Base-by-base conservation (phyloP, 1,140 invertebrate genomes). In the Archivesica marissinica region DNA sequence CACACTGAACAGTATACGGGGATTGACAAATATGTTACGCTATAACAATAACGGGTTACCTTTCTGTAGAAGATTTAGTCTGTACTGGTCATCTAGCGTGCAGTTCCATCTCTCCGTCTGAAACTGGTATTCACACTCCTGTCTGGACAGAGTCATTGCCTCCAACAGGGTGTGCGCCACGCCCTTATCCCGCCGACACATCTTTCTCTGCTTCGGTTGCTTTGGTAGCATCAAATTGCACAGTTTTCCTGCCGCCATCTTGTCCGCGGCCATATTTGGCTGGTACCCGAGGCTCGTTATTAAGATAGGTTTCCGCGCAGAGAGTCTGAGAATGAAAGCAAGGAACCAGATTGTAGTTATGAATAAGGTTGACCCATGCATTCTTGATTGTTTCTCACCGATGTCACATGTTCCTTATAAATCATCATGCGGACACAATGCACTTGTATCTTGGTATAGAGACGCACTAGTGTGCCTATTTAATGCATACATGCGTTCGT, bases 61-160 rank as follows among this genome's bases (percentile, higher is more conserved):
- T 90, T 87, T 89, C 50, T 87, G 77, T 15, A 91, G 84, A 28
- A 91, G 89, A 54, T 90, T 88, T 50, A 86, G 70, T 72, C 90
- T 85, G 70, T 90, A 90, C 30, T 88, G 86, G n/a, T 76, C 82
- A 30, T 89, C 89, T 0, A 91, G 86, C 1, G 93, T 88, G 81
- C 93, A 94, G 76, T 94, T 94, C 93, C 93, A 94, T 33, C 92
- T 82, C 41, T 93, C 91, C 39, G 87, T 80, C 75, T 88, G 81
- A 78, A 94, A 94, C 86, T 93, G 93, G 35, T 90, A 79, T 77
- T 90, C 89, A 80, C 93, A 94, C 68, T 93, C 92, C 35, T 88
- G 52, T n/a, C 91, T 88, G 11, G 93, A 91, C 28, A 93, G 83
- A 47, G 82, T 52, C 11, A 84, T 87, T 1, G 91, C 89, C 41